Base-by-base conservation (phyloP, 2,888 invertebrate genomes). In the Trachelus iudaicus region DNA sequence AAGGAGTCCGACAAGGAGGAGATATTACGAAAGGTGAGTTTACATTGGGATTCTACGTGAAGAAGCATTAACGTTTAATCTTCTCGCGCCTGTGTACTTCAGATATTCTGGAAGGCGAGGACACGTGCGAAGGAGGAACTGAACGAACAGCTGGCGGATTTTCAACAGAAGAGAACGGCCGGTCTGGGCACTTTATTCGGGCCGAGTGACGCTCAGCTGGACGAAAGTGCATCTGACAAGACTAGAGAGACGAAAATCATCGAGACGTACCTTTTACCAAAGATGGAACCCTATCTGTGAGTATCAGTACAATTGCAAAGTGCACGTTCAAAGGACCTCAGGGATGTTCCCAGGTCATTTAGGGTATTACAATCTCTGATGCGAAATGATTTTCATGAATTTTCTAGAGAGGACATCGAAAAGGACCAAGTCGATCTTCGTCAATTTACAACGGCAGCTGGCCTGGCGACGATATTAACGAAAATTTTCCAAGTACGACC, bases 171-270 rank as follows among this genome's bases (percentile, higher is more conserved):
- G 92, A 93, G 98, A 84, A 97, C 96, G 69, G 96, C 98, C 68
- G 98, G 98, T 2, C 93, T 98, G 80, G 98, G 96, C 23, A 96
- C 96, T 75, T 94, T 99, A 84, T 98, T 97, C 92, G 98, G 98
- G 0, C 97, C 98, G 0, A 94, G 95, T 34, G 98, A 98, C 92
- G 93, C 94, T 80, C 94, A 96, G 84, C 93, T 97, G 4, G 94
- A 96, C 85, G 95, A 96, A 89, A 96, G 96, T 82, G 95, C 95
- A 88, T 94, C 95, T 79, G 97, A 98, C 89, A 96, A 95, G 91
- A 92, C 93, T 78, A 95, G 95, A 90, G 97, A 98, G 91, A 92
- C 94, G 78, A 95, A 94, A 90, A 94, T 96, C 76, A 94, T 96
- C 81, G 97, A 97, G 89, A 94, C 93, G 81, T 94, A 95, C 81